Evolutionary conservation across 1,140 invertebrate genomes (phyloP).

Genomic region (Aricia agestis): DNA sequence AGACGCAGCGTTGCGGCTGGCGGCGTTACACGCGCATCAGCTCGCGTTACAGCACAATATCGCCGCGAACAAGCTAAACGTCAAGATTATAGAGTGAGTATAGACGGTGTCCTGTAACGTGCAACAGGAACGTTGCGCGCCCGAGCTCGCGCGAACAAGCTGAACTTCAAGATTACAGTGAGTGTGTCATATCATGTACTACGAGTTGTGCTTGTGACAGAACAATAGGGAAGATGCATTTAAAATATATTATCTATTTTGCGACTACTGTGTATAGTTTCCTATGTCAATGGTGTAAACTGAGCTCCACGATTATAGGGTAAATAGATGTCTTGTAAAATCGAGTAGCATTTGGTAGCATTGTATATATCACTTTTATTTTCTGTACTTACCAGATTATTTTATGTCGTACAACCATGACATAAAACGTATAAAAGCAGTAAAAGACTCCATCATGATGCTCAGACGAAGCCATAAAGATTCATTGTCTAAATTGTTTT

Average conservation of each 20-base stretch:
- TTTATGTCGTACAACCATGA: slow-evolving; percentile 38
- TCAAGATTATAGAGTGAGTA: slow-evolving; percentile 91
- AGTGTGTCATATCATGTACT: no score
- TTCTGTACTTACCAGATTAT: no score
- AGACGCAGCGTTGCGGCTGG: slow-evolving; percentile 88
- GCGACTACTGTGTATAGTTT: no score
- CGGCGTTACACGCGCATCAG: slow-evolving; percentile 93
- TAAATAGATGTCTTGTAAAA: no score
- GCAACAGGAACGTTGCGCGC: slow-evolving; percentile 91
- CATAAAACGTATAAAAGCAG: neutral
- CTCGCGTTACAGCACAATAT: slow-evolving; percentile 88
- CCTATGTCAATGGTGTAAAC: no score
- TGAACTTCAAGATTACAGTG: slow-evolving; percentile 93
- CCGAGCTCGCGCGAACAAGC: slow-evolving; percentile 89
- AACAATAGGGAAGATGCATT: no score
- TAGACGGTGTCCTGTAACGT: slow-evolving; percentile 87
- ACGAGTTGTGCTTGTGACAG: no score
- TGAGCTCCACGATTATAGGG: no score
- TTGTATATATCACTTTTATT: no score
- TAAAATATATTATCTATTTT: no score
- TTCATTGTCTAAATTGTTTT: neutral
- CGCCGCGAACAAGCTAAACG: slow-evolving; percentile 84
- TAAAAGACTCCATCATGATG: neutral
- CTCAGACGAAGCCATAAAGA: neutral
- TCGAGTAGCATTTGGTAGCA: no score